Evolutionary conservation across 2,888 invertebrate species (phyloP), one percentile per base, ranked within the genome.

Genomic region (Chydorus sphaericus): DNA sequence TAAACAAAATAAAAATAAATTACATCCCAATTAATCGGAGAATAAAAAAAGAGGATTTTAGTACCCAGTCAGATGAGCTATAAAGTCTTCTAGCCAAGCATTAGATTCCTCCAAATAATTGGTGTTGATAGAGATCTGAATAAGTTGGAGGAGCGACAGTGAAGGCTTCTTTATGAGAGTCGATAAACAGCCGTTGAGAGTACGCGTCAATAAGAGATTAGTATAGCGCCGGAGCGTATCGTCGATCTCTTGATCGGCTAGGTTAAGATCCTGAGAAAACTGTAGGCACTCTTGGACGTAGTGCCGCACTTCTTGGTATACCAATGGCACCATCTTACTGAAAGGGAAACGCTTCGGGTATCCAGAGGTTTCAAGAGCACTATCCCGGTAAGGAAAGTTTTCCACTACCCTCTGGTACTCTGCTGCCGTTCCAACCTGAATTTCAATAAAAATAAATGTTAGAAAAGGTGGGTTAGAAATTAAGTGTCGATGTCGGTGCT

Each of bases 121-220:
- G 6, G 96, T 96, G 70, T 98, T 97, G 57, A 97, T 89, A 33
- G 96, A 94, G 60, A 97, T 93, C 77, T 98, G 93, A 62, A 88
- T 85, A 44, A 84, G 76, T 73, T 90, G 83, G 65, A 90, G 78
- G 8, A 98, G 74, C 11, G 89, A 89, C 55, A 96, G 76, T 33
- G 85, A 86, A 0, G 89, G 83, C 62, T 87, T 84, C 60, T 83
- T 79, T 66, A 97, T 94, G 26, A 93, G 77, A 1, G 86, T 85
- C 0, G 92, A 91, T 8, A 98, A 75, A 66, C 94, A 93, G 16
- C 91, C 94, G 59, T 91, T 88, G 67, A 98, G 88, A 29, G 92
- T 93, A 62, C 90, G 75, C 0, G 91, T 91, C 49, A 98, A 75
- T 37, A 92, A 70, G 31, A 86, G 73, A 72, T 90, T 91, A 20